A percentile compares a stretch with the other conserved stretches of the same genome.
Evolutionary conservation across 2,888 invertebrate species (phyloP).

Genomic region (Myopa testacea): DNA sequence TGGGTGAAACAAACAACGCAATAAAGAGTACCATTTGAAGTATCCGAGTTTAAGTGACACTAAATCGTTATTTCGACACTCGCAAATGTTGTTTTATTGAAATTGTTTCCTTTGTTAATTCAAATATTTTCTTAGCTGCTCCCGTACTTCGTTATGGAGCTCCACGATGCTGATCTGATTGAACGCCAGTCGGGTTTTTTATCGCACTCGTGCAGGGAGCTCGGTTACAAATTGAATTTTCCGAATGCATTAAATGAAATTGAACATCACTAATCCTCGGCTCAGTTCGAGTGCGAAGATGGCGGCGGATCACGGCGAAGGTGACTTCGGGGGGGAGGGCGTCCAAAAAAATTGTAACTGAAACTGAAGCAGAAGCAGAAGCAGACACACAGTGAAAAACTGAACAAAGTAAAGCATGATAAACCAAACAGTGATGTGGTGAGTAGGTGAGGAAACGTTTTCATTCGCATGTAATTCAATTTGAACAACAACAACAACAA

Average conservation of each 20-base stretch:
- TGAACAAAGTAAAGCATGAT: background rate
- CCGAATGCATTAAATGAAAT: constrained; percentile 48
- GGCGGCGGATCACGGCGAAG: background rate
- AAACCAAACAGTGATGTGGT: background rate
- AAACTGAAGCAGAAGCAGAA: background rate
- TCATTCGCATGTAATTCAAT: constrained; percentile 46
- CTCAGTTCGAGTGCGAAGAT: constrained; percentile 28
- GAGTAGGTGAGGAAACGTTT: constrained; percentile 28
- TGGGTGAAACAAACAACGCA: too few species aligned
- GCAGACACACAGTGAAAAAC: background rate
- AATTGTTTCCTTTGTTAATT: background rate
- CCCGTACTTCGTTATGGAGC: background rate
- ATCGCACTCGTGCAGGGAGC: constrained; percentile 30
- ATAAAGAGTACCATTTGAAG: too few species aligned
- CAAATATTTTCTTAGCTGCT: background rate
- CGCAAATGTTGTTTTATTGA: background rate
- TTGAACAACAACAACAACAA: constrained; percentile 32
- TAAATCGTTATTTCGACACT: background rate
- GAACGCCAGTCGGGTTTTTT: constrained; percentile 12
- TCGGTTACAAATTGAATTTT: constrained; percentile 38
- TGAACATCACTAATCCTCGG: constrained; percentile 48
- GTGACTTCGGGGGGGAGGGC: constrained; percentile 10
- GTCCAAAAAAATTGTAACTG: background rate
- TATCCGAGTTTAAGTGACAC: background rate
- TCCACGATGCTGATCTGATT: constrained; percentile 5